These are phyloP conservation scores for Xiphorhynchus elegans DNA, from an alignment of 2,113 vertebrate genomes.

Conservation along the genomic window DNA sequence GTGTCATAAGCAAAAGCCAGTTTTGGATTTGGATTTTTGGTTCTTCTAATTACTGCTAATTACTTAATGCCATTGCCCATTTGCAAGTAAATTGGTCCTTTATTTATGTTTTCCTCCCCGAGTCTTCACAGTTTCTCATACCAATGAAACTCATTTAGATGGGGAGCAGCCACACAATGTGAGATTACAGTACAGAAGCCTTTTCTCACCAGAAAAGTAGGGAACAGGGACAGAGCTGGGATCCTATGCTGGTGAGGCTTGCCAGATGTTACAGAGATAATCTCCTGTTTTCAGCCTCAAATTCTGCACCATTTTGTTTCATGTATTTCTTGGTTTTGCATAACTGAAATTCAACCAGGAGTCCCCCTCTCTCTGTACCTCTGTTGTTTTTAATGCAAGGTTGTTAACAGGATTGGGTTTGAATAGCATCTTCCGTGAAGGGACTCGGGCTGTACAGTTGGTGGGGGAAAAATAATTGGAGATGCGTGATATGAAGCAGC, in stretches of 20 bases:
- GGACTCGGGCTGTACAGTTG: not conserved
- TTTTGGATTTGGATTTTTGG: conserved; percentile 11
- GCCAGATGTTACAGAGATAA: not conserved
- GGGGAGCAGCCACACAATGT: not conserved
- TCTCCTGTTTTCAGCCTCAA: not conserved
- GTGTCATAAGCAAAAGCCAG: not conserved
- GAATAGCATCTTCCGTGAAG: not conserved
- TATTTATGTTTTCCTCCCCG: not conserved
- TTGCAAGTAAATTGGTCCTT: not conserved
- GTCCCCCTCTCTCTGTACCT: not conserved
- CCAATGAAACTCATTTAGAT: not conserved
- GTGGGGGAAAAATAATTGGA: not conserved
- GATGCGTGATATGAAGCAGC: not conserved
- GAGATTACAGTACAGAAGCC: not conserved
- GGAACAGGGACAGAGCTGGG: not conserved
- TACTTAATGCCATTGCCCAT: not conserved
- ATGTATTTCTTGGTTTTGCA: not conserved
- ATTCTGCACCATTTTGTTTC: not conserved
- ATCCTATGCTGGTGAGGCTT: not conserved
- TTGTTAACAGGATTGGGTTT: not conserved
- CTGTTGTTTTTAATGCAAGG: not conserved
- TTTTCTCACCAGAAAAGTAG: not conserved
- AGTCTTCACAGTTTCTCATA: not conserved
- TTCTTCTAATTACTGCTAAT: not conserved
- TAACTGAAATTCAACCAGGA: not conserved